Conservation (phyloP, 2,888 invertebrate genomes). For the Tanypteryx hageni region DNA sequence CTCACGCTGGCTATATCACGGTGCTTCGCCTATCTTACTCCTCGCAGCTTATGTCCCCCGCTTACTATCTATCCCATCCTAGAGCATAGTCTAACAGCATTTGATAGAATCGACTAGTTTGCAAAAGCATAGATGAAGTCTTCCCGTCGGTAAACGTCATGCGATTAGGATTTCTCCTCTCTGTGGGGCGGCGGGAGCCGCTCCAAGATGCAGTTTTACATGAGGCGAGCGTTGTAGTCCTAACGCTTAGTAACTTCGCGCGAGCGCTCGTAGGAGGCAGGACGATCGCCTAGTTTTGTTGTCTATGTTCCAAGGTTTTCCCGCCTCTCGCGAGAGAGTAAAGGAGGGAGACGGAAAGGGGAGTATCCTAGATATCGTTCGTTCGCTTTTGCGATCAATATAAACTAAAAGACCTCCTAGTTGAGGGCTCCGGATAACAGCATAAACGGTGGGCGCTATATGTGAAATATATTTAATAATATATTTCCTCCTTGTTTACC, state of each 20-base stretch:
- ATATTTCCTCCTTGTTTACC: too few species aligned
- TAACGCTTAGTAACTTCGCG: slow-evolving; percentile 27
- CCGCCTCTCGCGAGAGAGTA: not conserved
- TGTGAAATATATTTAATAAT: too few species aligned
- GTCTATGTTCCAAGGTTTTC: slow-evolving; percentile 22
- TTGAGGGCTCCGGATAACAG: not conserved
- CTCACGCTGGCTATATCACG: not conserved
- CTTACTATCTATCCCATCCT: slow-evolving; percentile 54
- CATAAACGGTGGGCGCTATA: not conserved
- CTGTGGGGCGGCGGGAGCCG: not conserved
- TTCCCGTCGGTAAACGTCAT: not conserved
- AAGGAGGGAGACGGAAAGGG: not conserved
- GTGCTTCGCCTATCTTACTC: not conserved
- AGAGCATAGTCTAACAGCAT: slow-evolving; percentile 64
- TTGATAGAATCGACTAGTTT: slow-evolving; percentile 46
- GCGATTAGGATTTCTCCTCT: slow-evolving; percentile 19
- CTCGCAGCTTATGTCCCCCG: slow-evolving; percentile 45
- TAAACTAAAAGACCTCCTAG: slow-evolving; percentile 35
- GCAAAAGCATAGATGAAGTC: slow-evolving; percentile 56
- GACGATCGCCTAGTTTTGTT: slow-evolving; percentile 35
- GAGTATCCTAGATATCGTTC: slow-evolving; percentile 28
- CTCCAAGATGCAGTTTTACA: not conserved
- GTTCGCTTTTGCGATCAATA: slow-evolving; percentile 24
- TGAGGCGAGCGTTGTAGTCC: not conserved
- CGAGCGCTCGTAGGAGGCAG: not conserved